Conservation (phyloP, 2,797 vertebrate species). For the Masticophis lateralis region DNA sequence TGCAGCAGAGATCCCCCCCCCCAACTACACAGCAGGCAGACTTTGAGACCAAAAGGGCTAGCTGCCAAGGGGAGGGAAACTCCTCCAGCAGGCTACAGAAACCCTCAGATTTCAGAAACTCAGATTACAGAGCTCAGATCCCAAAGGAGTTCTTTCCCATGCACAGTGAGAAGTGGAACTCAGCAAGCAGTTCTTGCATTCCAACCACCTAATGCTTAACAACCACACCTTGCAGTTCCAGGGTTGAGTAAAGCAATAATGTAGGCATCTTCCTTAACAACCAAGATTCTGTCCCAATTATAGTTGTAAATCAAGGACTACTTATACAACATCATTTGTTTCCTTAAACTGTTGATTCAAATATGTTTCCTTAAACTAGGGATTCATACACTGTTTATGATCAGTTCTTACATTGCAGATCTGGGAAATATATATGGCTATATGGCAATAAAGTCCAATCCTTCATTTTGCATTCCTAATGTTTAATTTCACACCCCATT, state of each 20-base stretch:
- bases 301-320: neutral
- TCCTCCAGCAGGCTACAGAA: neutral
- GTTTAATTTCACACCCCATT: constrained; percentile 11
- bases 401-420: neutral
- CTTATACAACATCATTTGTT: neutral
- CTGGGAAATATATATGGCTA: neutral
- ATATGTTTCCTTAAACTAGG: neutral
- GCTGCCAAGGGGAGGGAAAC: neutral
- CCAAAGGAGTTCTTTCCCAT: neutral
- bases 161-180: neutral
- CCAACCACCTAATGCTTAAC: neutral
- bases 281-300: neutral
- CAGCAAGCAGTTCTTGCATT: neutral
- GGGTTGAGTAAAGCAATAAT: neutral
- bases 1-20: neutral
- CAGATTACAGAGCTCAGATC: neutral
- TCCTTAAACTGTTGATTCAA: neutral
- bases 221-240: neutral
- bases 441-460: constrained; percentile 25
- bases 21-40: neutral
- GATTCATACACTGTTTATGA: neutral
- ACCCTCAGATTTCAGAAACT: neutral
- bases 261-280: neutral
- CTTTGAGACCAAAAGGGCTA: neutral
- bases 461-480: neutral